phyloP scores from a whole-genome alignment of 2,888 invertebrate species.

The Homarus gammarus region DNA sequence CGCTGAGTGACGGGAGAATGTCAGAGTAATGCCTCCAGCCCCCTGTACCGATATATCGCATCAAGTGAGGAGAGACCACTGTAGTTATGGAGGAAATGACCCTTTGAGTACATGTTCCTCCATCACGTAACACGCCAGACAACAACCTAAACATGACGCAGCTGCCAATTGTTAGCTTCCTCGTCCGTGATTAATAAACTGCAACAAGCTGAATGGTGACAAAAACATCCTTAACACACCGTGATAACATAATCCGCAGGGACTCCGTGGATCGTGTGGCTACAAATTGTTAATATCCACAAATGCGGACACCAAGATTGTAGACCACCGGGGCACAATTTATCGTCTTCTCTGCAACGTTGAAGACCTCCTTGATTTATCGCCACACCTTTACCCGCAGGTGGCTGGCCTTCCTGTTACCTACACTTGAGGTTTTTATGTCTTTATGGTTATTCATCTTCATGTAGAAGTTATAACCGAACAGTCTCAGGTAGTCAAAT shows the following conservation, averaged over 20 bases:
- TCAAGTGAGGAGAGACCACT: too few relatives aligned
- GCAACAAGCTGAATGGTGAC: slow-evolving; percentile 24
- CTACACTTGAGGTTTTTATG: neutral
- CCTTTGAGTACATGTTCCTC: too few relatives aligned
- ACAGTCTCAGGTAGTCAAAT: too few relatives aligned
- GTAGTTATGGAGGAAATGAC: too few relatives aligned
- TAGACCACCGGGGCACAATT: slow-evolving; percentile 20
- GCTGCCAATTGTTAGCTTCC: too few relatives aligned
- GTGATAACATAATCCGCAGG: neutral
- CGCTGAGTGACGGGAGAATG: too few relatives aligned
- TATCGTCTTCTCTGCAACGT: slow-evolving; percentile 18
- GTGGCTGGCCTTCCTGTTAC: neutral
- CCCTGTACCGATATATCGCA: too few relatives aligned
- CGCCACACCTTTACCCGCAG: neutral
- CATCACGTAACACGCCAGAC: too few relatives aligned
- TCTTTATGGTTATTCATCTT: neutral
- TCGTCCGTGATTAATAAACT: too few relatives aligned
- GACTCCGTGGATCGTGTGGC: neutral
- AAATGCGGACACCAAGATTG: slow-evolving; percentile 48
- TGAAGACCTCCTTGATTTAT: slow-evolving; percentile 9
- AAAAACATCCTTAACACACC: neutral
- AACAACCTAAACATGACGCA: too few relatives aligned
- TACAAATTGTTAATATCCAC: slow-evolving; percentile 56
- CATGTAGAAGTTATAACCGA: neutral
- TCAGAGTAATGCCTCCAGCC: too few relatives aligned